Percentiles rank a stretch among this genome's conserved stretches.
Evolutionary conservation across 2,797 vertebrate species (phyloP).

Genomic region (Notamacropus eugenii): DNA sequence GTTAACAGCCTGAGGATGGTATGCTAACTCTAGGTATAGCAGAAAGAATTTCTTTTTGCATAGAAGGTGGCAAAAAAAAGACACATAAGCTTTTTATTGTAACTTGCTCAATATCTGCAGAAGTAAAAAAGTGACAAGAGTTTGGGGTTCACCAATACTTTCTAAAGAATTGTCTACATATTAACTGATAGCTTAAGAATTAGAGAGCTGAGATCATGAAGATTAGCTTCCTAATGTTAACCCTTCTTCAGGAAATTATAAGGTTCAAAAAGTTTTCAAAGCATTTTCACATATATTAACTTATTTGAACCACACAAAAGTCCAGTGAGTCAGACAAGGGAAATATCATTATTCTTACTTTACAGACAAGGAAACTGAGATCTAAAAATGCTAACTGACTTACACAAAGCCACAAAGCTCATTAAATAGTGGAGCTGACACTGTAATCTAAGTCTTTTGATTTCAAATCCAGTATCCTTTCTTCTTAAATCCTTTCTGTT

Average conservation of each 20-base stretch:
- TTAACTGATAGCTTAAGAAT: not conserved
- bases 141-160: conserved; percentile 17
- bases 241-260: not conserved
- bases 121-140: conserved; percentile 24
- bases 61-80: conserved; percentile 40
- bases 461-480: not conserved
- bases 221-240: not conserved
- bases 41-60: conserved; percentile 13
- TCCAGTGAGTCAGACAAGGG: conserved; percentile 45
- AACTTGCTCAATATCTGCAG: conserved; percentile 29
- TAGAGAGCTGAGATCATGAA: not conserved
- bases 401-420: not conserved
- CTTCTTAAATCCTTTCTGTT: not conserved
- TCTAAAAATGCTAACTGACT: not conserved
- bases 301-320: conserved; percentile 18
- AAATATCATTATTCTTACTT: not conserved
- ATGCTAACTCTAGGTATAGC: not conserved
- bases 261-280: not conserved
- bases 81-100: conserved; percentile 20
- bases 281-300: not conserved
- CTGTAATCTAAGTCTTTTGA: not conserved
- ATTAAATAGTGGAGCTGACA: not conserved
- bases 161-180: conserved; percentile 33
- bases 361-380: not conserved
- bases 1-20: conserved; percentile 2